Percentiles rank a stretch among this genome's conserved stretches.
Conservation (phyloP, 2,113 vertebrate species). For the Turdus rufiventris region DNA sequence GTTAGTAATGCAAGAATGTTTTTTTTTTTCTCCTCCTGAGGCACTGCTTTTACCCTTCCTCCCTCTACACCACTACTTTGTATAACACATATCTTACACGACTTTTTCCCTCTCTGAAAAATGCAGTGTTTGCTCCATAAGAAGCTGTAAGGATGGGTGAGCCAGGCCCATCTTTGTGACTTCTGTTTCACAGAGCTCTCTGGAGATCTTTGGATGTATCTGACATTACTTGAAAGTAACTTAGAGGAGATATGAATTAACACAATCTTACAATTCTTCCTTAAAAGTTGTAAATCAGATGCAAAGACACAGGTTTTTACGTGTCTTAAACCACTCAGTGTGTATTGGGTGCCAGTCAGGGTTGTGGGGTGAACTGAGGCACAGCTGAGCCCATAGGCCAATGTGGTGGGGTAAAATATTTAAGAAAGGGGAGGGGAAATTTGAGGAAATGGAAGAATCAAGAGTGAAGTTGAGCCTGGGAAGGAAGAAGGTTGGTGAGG, state of each 20-base stretch:
- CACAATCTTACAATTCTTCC: neutral
- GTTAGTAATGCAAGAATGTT: neutral
- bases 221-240: neutral
- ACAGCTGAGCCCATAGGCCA: neutral
- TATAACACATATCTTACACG: neutral
- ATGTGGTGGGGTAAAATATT: neutral
- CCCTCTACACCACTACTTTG: accelerated
- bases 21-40: neutral
- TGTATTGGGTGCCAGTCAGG: neutral
- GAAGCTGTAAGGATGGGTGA: neutral
- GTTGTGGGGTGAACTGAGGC: neutral
- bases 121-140: accelerated
- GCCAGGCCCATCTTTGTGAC: neutral
- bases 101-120: neutral
- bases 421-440: neutral
- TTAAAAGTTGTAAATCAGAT: neutral
- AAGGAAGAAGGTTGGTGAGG: neutral
- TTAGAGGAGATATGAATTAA: neutral
- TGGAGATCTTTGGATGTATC: neutral
- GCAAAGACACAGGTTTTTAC: neutral
- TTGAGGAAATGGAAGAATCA: neutral
- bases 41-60: neutral
- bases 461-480: neutral
- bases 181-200: neutral
- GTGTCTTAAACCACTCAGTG: neutral